Base-by-base conservation (phyloP, 2,113 vertebrate genomes). In the Microcebus lehilahytsara region DNA sequence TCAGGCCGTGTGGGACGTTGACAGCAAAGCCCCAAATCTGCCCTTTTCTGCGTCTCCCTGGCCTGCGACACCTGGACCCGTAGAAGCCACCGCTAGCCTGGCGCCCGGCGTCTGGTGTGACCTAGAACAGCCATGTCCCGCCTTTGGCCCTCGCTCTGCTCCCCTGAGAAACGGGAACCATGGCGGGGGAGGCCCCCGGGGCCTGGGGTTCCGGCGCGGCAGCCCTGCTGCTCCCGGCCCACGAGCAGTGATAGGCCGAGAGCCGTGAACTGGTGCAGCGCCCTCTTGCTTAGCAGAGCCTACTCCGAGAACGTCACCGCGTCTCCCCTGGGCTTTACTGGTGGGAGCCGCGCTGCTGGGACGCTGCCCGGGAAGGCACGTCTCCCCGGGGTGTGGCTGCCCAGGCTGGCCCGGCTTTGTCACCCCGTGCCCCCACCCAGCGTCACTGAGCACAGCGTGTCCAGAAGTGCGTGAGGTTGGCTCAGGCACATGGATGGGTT, bases 311-410 rank as follows among this genome's bases (percentile, higher is more conserved):
- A 20, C 27, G 51, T 56, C 14, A 1, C 8, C 51, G 13, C 20
- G 5, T 32, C 6, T 60, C 30, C 37, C n/a, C 2, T 7, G 51
- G 20, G 5, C 27, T 60, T 51, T 32, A 22, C 11, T 13, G 2
- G 8, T 8, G 46, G 72, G 60, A 30, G 2, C 71, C 20, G 32
- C 85, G 25, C 23, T 37, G 49, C 37, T 9, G 6, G 37, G n/a
- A 32, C 32, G 9, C 22, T 37, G 11, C 4, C 19, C 5, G 0
- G 9, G n/a, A 13, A 30, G 42, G 37, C 2, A 6, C 13, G 13
- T 34, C 74, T 10, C 8, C 32, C 25, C 3, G 0, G 2, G 19
- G 1, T 9, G 5, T 0, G 0, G n/a, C 12, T 71, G 34, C 17
- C 53, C 11, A 30, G 53, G 34, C 25, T 60, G 37, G 60, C 77